A percentile compares a stretch with the other conserved stretches of the same genome.
Conservation (phyloP, 2,113 vertebrate species). For the Planiliza haematocheilus region DNA sequence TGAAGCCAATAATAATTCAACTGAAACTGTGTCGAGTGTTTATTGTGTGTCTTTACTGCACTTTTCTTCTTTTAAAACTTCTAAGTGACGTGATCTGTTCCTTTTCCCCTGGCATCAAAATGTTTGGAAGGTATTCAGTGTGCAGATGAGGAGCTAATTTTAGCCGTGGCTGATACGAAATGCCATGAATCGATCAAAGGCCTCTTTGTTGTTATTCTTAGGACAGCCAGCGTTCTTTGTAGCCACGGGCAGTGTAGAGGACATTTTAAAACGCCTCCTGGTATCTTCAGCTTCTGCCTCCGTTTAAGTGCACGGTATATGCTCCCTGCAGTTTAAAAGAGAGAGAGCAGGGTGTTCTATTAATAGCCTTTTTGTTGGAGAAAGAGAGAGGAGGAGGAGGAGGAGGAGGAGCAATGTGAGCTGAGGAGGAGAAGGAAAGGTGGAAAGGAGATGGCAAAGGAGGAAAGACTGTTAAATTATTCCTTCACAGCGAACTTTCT, state of each 20-base stretch:
- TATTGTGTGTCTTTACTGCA: conserved; percentile 49
- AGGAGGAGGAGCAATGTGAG: conserved; percentile 57
- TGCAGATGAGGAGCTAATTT: conserved; percentile 65
- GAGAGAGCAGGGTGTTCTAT: conserved; percentile 70
- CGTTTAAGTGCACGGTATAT: conserved; percentile 70
- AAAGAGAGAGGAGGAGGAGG: conserved; percentile 47
- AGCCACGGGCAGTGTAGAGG: conserved; percentile 58
- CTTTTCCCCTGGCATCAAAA: conserved; percentile 13
- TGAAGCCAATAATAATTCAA: conserved; percentile 81
- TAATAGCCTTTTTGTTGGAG: conserved; percentile 77
- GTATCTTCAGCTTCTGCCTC: conserved; percentile 67
- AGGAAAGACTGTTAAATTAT: conserved; percentile 24
- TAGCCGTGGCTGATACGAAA: conserved; percentile 63
- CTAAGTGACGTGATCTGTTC: background rate
- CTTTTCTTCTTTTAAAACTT: background rate
- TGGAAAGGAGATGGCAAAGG: conserved; percentile 33
- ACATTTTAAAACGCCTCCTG: conserved; percentile 72
- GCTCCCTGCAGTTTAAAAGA: conserved; percentile 69
- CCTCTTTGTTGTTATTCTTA: conserved; percentile 79
- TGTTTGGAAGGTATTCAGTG: conserved; percentile 36
- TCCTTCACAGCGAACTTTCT: conserved; percentile 36
- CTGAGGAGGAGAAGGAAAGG: conserved; percentile 50
- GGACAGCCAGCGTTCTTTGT: conserved; percentile 62
- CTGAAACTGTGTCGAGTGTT: conserved; percentile 67
- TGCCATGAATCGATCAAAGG: conserved; percentile 67